These are phyloP conservation scores for Actinemys pallida DNA, from an alignment of 2,113 vertebrate species.

Conservation along the genomic window DNA sequence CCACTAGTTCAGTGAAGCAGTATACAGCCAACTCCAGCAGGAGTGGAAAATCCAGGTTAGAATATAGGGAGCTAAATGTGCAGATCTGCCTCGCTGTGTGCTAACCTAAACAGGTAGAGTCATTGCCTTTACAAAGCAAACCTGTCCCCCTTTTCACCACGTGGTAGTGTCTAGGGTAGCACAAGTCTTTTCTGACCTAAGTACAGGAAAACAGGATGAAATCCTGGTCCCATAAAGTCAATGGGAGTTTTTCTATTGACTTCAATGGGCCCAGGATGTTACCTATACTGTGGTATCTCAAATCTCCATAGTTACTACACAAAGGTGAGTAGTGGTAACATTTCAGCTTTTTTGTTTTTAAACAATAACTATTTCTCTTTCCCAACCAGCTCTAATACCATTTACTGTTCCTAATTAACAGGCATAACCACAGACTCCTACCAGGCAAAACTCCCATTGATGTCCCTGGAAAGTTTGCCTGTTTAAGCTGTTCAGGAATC, in stretches of 20 bases:
- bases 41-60: not conserved
- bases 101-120: not conserved
- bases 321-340: not conserved
- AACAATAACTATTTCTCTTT: not conserved
- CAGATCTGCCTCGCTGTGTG: not conserved
- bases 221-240: not conserved
- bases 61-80: not conserved
- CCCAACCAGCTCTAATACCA: not conserved
- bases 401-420: not conserved
- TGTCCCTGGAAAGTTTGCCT: conserved; percentile 1
- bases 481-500: not conserved
- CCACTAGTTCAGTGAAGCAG: no score
- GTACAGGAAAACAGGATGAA: not conserved
- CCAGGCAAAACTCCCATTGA: conserved; percentile 8
- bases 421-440: not conserved
- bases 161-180: not conserved
- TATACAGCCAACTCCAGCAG: no score
- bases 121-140: not conserved
- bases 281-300: not conserved
- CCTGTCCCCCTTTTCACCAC: not conserved
- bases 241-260: not conserved
- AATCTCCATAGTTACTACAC: not conserved
- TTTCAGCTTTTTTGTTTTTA: not conserved
- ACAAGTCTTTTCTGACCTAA: not conserved
- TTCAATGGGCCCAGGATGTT: not conserved